Evolutionary conservation across 2,113 vertebrate species (phyloP), one percentile per base, ranked within the genome.

Genomic region (Cynocephalus volans): DNA sequence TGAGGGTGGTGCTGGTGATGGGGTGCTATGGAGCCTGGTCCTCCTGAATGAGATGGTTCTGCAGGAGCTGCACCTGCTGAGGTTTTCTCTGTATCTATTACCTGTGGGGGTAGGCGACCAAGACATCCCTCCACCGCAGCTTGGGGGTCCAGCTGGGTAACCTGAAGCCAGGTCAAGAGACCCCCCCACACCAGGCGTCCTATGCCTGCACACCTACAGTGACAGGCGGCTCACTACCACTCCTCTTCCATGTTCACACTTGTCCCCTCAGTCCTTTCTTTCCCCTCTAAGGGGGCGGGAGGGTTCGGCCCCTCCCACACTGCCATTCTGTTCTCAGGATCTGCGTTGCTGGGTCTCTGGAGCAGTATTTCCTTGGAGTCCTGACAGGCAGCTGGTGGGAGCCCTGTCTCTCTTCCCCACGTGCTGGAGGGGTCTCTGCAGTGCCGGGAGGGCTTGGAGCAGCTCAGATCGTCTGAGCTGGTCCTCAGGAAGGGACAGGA

Each of bases 1-100:
- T 31, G 15, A 31, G 4, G 0, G 62, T 0, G 0, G 62, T 21
- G 36, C 5, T 13, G 41, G 26, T 0, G 10, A 0, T 1, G 9
- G 50, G 33, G 36, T 52, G 52, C 69, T 19, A 4, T 0, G 0
- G 13, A 52, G 75, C 81, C 28, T 26, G 26, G 41, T 8, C 33
- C 93, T 60, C 70, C 69, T 52, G n/a, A n/a, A 33, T 1, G 13
- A 65, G 41, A 31, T n/a, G 54, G 7, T 26, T 45, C 24, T 4
- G 15, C 14, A 12, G 26, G 11, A 12, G 56, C 64, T 31, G 45
- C 15, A 26, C 36, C 11, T 45, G 56, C 65, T 0, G 0, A 45
- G 17, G 79, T 41, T 41, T 41, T 41, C 41, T 41, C 41, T 41
- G 26, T 12, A 14, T 33, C 28, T 45, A 8, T 5, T 50, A 19